Evolutionary conservation across 2,888 invertebrate genomes (phyloP).

Genomic region (Arctia plantaginis): DNA sequence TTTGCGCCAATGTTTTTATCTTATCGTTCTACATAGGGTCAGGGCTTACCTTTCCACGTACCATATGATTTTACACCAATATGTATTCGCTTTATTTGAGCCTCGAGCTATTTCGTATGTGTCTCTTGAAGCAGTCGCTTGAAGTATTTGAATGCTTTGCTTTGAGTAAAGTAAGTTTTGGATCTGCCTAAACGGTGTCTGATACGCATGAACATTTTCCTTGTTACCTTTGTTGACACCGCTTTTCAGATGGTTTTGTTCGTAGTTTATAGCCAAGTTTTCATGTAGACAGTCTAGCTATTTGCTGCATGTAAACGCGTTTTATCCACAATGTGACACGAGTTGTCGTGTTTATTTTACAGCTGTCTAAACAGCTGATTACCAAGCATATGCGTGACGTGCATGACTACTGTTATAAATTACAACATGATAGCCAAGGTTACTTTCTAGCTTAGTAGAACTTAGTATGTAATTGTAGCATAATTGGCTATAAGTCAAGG

Average conservation of each 20-base stretch:
- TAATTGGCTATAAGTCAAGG: neutral
- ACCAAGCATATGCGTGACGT: slow-evolving; percentile 8
- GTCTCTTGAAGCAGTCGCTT: no score
- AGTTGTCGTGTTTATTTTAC: neutral
- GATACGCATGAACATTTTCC: no score
- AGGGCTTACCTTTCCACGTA: neutral
- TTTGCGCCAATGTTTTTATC: neutral
- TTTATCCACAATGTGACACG: neutral
- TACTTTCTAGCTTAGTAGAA: neutral
- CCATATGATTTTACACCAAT: neutral
- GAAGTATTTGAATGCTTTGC: no score
- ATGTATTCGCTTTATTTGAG: neutral
- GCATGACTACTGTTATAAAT: slow-evolving; percentile 4
- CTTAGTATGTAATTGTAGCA: neutral
- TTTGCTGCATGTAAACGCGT: neutral
- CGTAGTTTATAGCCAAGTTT: neutral
- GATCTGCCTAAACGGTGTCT: no score
- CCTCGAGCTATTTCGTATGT: no score
- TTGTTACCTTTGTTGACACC: neutral
- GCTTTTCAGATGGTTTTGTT: neutral
- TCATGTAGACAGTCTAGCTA: neutral
- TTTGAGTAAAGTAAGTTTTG: no score
- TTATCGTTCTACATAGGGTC: no score
- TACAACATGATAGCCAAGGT: slow-evolving; percentile 7
- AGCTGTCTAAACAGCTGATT: slow-evolving; percentile 10